These are phyloP conservation scores for Theocolax elegans DNA, from an alignment of 1,140 invertebrate genomes.

Conservation along the genomic window DNA sequence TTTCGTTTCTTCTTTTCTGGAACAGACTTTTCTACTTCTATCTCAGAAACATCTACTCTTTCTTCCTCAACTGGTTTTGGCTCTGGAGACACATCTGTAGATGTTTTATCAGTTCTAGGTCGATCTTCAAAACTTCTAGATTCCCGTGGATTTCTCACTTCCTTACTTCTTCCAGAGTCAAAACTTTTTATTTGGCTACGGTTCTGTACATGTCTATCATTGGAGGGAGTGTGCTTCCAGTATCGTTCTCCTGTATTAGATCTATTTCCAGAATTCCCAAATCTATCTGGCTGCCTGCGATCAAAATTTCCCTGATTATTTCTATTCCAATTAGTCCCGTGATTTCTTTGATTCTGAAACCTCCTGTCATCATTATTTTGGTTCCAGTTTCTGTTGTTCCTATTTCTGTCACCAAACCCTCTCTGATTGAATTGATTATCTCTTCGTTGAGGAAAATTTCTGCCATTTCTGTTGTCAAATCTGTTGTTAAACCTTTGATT, in stretches of 20 bases:
- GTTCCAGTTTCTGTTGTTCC: slow-evolving; percentile 46
- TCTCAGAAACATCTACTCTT: slow-evolving; percentile 14
- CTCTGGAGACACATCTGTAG: slow-evolving; percentile 15
- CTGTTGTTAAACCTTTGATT: slow-evolving; percentile 44
- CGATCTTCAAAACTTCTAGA: slow-evolving; percentile 18
- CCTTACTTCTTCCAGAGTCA: slow-evolving; percentile 23
- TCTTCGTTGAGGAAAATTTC: slow-evolving; percentile 34
- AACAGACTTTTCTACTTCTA: slow-evolving; percentile 38
- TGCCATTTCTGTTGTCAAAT: slow-evolving; percentile 52
- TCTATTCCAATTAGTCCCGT: slow-evolving; percentile 46
- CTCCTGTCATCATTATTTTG: slow-evolving; percentile 48
- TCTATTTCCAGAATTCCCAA: slow-evolving; percentile 21
- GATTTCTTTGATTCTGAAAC: slow-evolving; percentile 43
- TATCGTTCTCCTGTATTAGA: slow-evolving; percentile 27
- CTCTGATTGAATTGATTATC: slow-evolving; percentile 41
- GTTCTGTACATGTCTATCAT: slow-evolving; percentile 34
- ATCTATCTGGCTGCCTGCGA: slow-evolving; percentile 24
- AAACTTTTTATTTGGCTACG: slow-evolving; percentile 25
- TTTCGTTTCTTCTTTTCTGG: slow-evolving; percentile 45
- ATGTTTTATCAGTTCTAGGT: slow-evolving; percentile 23
- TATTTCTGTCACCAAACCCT: slow-evolving; percentile 32
- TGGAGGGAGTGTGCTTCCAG: slow-evolving; percentile 31
- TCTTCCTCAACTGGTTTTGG: slow-evolving; percentile 37
- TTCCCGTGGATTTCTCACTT: slow-evolving; percentile 23
- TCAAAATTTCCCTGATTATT: slow-evolving; percentile 38